Conservation (phyloP, 2,113 vertebrate genomes). For the Neotragus moschatus region DNA sequence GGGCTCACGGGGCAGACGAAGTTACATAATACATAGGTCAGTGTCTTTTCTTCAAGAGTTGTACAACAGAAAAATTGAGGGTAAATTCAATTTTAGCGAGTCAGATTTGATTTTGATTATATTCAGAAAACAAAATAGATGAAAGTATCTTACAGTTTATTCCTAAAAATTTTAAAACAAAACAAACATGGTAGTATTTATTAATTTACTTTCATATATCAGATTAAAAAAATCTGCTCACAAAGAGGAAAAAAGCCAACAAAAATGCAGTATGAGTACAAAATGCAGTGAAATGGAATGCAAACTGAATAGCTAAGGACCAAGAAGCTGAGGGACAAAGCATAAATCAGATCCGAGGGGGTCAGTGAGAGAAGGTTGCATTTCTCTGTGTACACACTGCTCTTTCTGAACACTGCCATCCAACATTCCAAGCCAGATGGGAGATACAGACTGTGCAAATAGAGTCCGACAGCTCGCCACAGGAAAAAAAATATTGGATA, state of each 20-base stretch:
- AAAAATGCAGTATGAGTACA: background rate
- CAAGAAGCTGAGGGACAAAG: background rate
- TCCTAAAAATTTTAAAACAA: slow-evolving; percentile 39
- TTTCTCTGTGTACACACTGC: background rate
- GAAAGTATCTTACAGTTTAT: slow-evolving; percentile 22
- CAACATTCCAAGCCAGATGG: background rate
- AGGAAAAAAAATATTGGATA: background rate
- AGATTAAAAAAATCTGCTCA: background rate
- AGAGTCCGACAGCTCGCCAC: background rate
- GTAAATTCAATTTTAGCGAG: slow-evolving; percentile 22
- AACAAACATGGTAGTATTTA: background rate
- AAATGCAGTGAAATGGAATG: background rate
- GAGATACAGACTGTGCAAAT: background rate
- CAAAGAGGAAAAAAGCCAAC: background rate
- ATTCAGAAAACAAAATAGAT: slow-evolving; percentile 12
- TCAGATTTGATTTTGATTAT: slow-evolving; percentile 43
- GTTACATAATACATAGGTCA: background rate
- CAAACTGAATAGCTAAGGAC: background rate
- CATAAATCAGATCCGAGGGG: background rate
- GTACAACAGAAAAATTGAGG: background rate
- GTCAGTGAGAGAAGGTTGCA: background rate
- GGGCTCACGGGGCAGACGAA: background rate
- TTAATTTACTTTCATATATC: background rate
- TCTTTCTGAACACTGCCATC: background rate
- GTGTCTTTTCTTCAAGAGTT: background rate